These are phyloP conservation scores for Resseliella maxima DNA, from an alignment of 2,888 invertebrate genomes.

Conservation along the genomic window DNA sequence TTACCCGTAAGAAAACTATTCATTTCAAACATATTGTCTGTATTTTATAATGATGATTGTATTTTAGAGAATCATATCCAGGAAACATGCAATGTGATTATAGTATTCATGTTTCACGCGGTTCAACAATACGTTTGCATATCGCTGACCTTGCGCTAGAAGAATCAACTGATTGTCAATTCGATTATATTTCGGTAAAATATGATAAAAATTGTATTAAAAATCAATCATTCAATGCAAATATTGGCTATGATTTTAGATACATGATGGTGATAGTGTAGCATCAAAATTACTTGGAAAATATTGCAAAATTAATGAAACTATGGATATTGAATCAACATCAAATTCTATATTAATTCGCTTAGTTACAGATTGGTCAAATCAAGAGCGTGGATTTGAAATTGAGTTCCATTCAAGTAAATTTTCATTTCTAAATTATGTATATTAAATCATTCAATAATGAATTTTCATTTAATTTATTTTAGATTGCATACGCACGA, in stretches of 20 bases:
- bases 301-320: slow-evolving; percentile 71
- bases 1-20: slow-evolving; percentile 75
- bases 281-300: slow-evolving; percentile 71
- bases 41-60: not conserved
- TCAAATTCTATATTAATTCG: slow-evolving; percentile 76
- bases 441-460: no score
- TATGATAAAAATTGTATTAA: not conserved
- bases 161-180: slow-evolving; percentile 69
- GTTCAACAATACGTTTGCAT: slow-evolving; percentile 75
- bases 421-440: slow-evolving; percentile 61
- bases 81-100: slow-evolving; percentile 82
- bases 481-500: slow-evolving; percentile 61
- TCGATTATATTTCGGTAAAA: slow-evolving; percentile 76
- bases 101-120: slow-evolving; percentile 78
- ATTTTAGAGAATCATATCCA: slow-evolving; percentile 72
- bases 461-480: no score
- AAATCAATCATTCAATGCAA: no score
- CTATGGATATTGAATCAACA: slow-evolving; percentile 70
- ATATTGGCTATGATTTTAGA: no score
- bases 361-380: slow-evolving; percentile 77
- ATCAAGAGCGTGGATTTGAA: slow-evolving; percentile 80
- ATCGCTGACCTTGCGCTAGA: slow-evolving; percentile 82
- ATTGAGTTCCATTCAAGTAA: slow-evolving; percentile 76
- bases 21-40: no score
- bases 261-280: slow-evolving; percentile 76